Conservation (phyloP, 1,140 invertebrate species). For the Bombus pascuorum region DNA sequence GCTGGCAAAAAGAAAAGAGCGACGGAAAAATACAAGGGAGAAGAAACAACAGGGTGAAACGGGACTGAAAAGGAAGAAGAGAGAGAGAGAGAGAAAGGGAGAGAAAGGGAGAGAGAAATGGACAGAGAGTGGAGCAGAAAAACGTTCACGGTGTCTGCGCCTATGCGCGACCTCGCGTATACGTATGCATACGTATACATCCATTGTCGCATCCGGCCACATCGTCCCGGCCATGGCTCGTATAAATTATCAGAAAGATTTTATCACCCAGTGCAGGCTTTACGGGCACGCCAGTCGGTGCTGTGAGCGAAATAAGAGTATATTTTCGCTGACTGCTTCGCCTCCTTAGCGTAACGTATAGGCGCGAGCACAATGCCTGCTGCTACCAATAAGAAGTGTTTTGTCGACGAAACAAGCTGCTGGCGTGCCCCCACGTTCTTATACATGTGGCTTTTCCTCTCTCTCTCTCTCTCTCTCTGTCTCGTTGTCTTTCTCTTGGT, state of each 20-base stretch:
- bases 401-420: constrained; percentile 35
- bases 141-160: neutral
- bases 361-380: constrained; percentile 30
- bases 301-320: constrained; percentile 50
- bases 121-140: neutral
- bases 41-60: neutral
- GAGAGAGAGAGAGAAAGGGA: neutral
- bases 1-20: neutral
- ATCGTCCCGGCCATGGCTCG: constrained; percentile 21
- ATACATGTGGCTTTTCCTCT: neutral
- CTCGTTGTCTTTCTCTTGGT: neutral
- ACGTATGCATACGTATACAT: constrained; percentile 5
- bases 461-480: neutral
- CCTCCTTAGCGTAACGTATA: constrained; percentile 48
- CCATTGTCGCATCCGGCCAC: constrained; percentile 35
- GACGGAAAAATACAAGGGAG: neutral
- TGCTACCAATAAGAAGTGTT: constrained; percentile 45
- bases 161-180: constrained; percentile 9
- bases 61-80: neutral
- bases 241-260: constrained; percentile 58
- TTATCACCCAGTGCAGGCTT: constrained; percentile 33
- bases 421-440: neutral
- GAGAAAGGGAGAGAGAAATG: neutral
- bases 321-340: constrained; percentile 45
- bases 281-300: constrained; percentile 4